phyloP scores from a whole-genome alignment of 2,113 vertebrate genomes.

The Edolisoma coerulescens region DNA sequence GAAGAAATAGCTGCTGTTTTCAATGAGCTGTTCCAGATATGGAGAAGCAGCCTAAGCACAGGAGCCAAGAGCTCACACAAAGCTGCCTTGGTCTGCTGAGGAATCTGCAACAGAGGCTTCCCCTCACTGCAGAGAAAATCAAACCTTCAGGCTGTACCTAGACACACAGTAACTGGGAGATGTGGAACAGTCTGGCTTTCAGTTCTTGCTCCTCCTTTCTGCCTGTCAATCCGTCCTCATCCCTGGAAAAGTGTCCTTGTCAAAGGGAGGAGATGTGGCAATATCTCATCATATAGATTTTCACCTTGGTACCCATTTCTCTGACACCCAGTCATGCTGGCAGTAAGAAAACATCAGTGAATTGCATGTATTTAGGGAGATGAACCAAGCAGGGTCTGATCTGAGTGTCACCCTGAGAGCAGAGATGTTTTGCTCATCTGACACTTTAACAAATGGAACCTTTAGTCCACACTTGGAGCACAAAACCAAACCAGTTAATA shows the following conservation, averaged over 20 bases:
- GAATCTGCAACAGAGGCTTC: neutral
- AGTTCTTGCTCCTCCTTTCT: neutral
- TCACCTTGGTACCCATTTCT: neutral
- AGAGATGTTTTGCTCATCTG: neutral
- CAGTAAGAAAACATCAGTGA: neutral
- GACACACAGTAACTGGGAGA: neutral
- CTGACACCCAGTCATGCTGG: neutral
- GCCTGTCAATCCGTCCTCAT: neutral
- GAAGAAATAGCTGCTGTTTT: neutral
- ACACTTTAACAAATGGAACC: neutral
- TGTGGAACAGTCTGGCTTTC: neutral
- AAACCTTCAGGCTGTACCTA: neutral
- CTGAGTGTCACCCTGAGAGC: neutral
- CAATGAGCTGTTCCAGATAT: neutral
- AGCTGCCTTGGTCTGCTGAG: neutral
- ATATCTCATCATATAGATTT: neutral
- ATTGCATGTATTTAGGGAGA: neutral
- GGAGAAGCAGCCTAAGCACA: neutral
- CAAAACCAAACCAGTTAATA: neutral
- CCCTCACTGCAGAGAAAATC: neutral
- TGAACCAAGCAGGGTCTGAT: neutral
- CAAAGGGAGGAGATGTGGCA: neutral
- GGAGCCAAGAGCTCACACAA: neutral
- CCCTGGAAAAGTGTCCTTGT: neutral
- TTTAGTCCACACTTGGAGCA: neutral